Percentiles rank a stretch among this genome's conserved stretches.
Evolutionary conservation across 2,113 vertebrate genomes (phyloP).

Genomic region (Nothoprocta pentlandii): DNA sequence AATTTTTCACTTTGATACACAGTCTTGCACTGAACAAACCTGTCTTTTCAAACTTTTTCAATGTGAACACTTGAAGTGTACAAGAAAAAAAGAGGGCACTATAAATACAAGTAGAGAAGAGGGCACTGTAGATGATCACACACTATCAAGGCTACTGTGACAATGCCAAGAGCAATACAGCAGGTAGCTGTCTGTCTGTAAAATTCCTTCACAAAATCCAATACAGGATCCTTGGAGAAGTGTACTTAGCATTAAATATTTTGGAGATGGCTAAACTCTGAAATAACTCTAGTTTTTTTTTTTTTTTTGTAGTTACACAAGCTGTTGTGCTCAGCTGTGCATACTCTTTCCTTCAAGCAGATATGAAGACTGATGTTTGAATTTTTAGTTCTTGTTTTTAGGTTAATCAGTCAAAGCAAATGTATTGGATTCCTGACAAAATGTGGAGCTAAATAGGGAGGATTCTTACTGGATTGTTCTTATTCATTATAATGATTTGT

Average conservation of each 20-base stretch:
- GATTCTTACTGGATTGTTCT: background rate
- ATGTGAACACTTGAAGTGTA: background rate
- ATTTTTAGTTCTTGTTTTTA: conserved; percentile 18
- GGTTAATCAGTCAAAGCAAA: background rate
- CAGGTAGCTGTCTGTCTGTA: background rate
- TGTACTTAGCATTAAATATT: background rate
- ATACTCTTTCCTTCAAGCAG: background rate
- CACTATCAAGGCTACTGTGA: background rate
- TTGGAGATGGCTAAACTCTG: background rate
- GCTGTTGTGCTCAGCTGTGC: background rate
- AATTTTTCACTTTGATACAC: background rate
- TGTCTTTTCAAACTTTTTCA: background rate
- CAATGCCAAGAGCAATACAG: background rate
- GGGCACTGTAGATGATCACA: background rate
- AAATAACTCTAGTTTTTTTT: background rate
- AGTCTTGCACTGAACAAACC: background rate
- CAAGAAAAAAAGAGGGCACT: background rate
- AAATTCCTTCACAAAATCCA: conserved; percentile 8
- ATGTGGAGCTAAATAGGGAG: background rate
- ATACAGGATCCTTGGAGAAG: background rate
- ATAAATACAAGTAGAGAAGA: background rate
- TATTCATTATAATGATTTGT: background rate
- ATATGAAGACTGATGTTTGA: background rate
- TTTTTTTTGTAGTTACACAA: background rate
- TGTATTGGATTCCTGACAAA: background rate